These are phyloP conservation scores for Chrysotoxum bicinctum DNA, from an alignment of 2,888 invertebrate genomes.

Conservation along the genomic window DNA sequence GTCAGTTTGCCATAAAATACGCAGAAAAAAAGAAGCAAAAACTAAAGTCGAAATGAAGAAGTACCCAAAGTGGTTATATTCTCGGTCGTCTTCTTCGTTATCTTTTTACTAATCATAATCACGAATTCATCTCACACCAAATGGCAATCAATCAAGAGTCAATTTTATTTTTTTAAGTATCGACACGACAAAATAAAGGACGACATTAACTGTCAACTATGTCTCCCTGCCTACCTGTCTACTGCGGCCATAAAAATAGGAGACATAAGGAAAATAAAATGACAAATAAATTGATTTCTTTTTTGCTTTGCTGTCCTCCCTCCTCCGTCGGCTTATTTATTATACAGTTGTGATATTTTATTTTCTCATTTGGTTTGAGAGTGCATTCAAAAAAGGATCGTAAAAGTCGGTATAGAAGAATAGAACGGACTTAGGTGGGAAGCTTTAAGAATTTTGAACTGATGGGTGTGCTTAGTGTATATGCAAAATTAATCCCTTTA, in stretches of 20 bases:
- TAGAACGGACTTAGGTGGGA: slow-evolving; percentile 10
- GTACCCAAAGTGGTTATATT: background rate
- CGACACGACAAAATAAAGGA: slow-evolving; percentile 68
- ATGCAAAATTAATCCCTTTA: slow-evolving; percentile 37
- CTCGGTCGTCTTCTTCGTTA: slow-evolving; percentile 1
- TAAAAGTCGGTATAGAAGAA: slow-evolving; percentile 21
- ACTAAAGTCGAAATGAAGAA: background rate
- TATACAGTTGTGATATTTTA: background rate
- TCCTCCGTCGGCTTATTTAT: background rate
- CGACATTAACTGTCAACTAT: slow-evolving; percentile 67
- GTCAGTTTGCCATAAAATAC: slow-evolving; percentile 42
- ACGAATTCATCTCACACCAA: slow-evolving; percentile 69
- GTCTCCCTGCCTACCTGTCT: slow-evolving; percentile 48
- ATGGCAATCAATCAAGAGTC: slow-evolving; percentile 66
- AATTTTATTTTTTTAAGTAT: slow-evolving; percentile 67
- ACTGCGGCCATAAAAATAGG: slow-evolving; percentile 62
- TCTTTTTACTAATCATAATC: slow-evolving; percentile 55
- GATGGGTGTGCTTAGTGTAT: slow-evolving; percentile 41
- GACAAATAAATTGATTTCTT: slow-evolving; percentile 66
- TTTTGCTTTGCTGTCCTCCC: slow-evolving; percentile 13
- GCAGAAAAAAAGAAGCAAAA: slow-evolving; percentile 1
- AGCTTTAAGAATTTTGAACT: background rate
- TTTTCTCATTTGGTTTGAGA: background rate
- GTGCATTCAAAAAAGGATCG: slow-evolving; percentile 32
- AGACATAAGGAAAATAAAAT: slow-evolving; percentile 29